Evolutionary conservation across 2,797 vertebrate species (phyloP).

Genomic region (Bradypus variegatus): DNA sequence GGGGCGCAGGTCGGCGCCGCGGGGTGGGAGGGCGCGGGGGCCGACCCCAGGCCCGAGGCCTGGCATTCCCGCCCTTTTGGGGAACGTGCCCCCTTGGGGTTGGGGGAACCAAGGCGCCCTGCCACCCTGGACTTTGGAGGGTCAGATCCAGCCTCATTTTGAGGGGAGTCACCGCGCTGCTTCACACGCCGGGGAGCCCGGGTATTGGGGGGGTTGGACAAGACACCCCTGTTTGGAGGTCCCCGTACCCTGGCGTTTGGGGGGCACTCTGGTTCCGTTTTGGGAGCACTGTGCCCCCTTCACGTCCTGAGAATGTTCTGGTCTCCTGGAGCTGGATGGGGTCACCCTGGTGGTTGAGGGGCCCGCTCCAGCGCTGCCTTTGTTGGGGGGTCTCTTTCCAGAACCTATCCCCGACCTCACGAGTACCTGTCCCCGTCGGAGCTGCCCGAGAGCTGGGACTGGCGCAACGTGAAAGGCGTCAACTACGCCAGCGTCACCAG

Average conservation of each 20-base stretch:
- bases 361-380: fast-evolving
- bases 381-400: not conserved
- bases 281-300: not conserved
- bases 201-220: not conserved
- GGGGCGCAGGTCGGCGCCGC: slow-evolving; percentile 75
- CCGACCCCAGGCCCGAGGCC: not conserved
- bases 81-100: not conserved
- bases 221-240: too few species aligned
- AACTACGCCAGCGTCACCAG: slow-evolving; percentile 91
- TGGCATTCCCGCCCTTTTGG: not conserved
- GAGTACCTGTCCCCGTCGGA: slow-evolving; percentile 78
- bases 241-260: not conserved
- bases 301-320: not conserved
- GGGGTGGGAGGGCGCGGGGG: not conserved
- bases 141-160: not conserved
- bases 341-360: too few species aligned
- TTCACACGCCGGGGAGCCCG: not conserved
- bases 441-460: slow-evolving; percentile 89
- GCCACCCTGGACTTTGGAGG: not conserved
- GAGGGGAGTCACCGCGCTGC: not conserved
- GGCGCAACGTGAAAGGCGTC: slow-evolving; percentile 84
- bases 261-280: not conserved
- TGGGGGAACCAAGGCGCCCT: not conserved
- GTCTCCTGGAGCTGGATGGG: not conserved
- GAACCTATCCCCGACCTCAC: slow-evolving; percentile 82